Conservation (phyloP, 1,140 invertebrate species). For the Camponotus pennsylvanicus region DNA sequence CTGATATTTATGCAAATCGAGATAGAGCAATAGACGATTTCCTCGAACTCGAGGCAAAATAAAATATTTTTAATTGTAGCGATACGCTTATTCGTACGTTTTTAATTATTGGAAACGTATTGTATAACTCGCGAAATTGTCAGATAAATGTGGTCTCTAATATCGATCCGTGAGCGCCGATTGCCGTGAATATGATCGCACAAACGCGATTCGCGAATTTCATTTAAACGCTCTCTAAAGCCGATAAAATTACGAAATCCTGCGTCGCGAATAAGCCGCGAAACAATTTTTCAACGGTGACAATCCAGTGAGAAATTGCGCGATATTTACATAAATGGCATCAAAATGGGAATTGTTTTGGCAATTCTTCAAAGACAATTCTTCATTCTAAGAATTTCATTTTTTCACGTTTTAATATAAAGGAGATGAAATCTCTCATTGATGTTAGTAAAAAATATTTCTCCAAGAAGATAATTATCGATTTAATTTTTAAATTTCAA, state of each 20-base stretch:
- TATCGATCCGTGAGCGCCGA: neutral
- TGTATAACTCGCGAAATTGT: neutral
- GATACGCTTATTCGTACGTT: neutral
- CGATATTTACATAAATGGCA: neutral
- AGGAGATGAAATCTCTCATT: neutral
- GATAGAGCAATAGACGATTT: too few species aligned
- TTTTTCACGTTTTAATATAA: neutral
- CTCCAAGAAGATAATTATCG: neutral
- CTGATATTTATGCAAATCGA: constrained; percentile 33
- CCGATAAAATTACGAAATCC: neutral
- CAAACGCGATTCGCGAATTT: constrained; percentile 15
- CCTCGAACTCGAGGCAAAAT: neutral
- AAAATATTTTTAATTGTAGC: constrained; percentile 32
- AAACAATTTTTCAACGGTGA: neutral
- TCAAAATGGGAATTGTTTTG: constrained; percentile 29
- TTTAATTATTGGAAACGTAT: constrained; percentile 28
- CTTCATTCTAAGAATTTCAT: neutral
- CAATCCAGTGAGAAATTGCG: constrained; percentile 17
- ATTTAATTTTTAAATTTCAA: constrained; percentile 3
- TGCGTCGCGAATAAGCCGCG: neutral
- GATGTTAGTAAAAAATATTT: neutral
- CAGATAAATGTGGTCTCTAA: neutral
- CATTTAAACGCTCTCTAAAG: neutral
- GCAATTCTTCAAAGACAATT: neutral
- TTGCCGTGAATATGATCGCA: neutral